These are phyloP conservation scores for Apostichopus leukothele DNA, from an alignment of 53 echinoderm and acorn worm species.

Conservation along the genomic window DNA sequence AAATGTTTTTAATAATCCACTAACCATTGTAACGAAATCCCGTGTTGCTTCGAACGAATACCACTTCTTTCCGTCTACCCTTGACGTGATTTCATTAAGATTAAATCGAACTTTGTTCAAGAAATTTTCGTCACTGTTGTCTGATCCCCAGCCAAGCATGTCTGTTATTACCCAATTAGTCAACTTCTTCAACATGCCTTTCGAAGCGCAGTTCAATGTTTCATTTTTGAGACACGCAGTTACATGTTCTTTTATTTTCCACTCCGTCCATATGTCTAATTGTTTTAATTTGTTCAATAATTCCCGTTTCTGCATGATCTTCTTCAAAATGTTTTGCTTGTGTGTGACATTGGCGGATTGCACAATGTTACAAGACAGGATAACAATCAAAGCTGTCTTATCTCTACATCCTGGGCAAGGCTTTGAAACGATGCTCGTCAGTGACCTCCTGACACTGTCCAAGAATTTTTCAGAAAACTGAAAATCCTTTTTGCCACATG, in stretches of 20 bases:
- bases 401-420: conserved; percentile 20
- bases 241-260: neutral
- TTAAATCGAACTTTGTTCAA: neutral
- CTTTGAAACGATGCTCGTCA: neutral
- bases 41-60: neutral
- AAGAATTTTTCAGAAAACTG: neutral
- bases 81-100: neutral
- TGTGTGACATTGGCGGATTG: neutral
- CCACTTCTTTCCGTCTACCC: neutral
- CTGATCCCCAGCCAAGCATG: neutral
- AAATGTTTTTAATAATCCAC: neutral
- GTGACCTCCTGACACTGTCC: neutral
- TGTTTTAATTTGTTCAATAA: neutral
- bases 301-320: neutral
- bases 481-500: neutral
- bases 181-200: neutral
- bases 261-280: neutral
- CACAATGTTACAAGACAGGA: neutral
- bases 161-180: neutral
- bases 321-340: neutral
- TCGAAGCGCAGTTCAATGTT: neutral
- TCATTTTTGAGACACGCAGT: neutral
- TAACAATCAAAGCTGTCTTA: neutral
- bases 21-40: neutral
- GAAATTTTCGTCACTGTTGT: neutral